A percentile compares a stretch with the other conserved stretches of the same genome.
phyloP scores from a whole-genome alignment of 2,888 invertebrate genomes.

The Cephalotes varians region DNA sequence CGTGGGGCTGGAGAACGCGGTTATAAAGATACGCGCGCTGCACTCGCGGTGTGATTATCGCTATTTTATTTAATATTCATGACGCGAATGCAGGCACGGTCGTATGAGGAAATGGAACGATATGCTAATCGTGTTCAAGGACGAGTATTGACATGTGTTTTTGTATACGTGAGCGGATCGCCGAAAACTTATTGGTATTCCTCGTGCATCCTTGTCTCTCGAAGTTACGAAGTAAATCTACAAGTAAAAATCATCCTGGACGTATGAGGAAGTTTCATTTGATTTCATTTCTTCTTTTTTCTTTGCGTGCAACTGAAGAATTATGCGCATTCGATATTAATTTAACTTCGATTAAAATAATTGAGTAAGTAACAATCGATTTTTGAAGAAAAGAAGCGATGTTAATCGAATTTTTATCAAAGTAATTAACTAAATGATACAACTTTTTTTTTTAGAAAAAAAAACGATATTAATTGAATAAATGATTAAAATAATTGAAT shows the following conservation, averaged over 20 bases:
- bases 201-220: neutral
- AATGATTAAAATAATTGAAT: no score
- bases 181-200: constrained; percentile 59
- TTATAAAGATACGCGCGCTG: neutral
- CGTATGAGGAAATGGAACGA: constrained; percentile 54
- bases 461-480: no score
- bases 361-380: no score
- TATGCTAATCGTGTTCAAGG: constrained; percentile 58
- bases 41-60: constrained; percentile 7
- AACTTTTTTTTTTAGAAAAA: no score
- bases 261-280: neutral
- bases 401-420: no score
- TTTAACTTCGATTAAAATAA: no score
- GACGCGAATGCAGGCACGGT: neutral
- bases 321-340: no score
- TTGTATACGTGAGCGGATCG: constrained; percentile 48
- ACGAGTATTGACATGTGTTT: constrained; percentile 54
- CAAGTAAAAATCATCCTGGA: neutral
- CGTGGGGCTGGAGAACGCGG: neutral
- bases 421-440: no score
- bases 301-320: neutral
- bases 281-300: neutral
- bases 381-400: no score
- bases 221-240: neutral
- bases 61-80: constrained; percentile 41